Evolutionary conservation across 2,888 invertebrate species (phyloP), one percentile per base, ranked within the genome.

Genomic region (Ptilodon capucinus): DNA sequence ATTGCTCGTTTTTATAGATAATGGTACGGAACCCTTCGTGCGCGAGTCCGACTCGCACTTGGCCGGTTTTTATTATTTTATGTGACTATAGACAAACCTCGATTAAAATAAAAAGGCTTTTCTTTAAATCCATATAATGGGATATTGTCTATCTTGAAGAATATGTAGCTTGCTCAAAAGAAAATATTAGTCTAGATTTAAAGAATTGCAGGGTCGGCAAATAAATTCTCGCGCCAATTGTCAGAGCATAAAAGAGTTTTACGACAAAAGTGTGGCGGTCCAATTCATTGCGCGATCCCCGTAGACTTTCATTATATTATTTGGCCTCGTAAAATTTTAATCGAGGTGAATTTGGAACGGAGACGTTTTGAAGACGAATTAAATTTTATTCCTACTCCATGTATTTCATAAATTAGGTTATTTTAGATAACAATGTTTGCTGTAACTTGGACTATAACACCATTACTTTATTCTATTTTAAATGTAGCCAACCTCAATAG

Each of bases 281-380:
- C 54, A 54, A 63, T 71, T 63, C 59, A 57, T 64, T 48, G 42
- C 40, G 46, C 46, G 45, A 50, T 44, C 61, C 51, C 48, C 38
- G 54, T 48, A 57, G 59, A 44, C 44, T 53, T 64, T 60, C 64
- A 67, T 59, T 55, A 54, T 54, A 56, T 48, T 58, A 70, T 64
- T 69, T 57, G 21, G 45, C 53, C 46, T 64, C 57, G 53, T 67
- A 53, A 64, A 57, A 64, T 60, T 60, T 60, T 68, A 69, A 69
- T 66, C 61, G 60, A 42, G 41, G 49, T 45, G 51, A 60, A 57
- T 61, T 55, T 48, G 48, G 58, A 54, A 46, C 57, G 38, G 44
- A 38, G 38, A 25, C 32, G 35, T 39, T 34, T 35, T 34, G 36
- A 53, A 50, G 48, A 35, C 49, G 49, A 56, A 57, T 68, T 61